Conservation (phyloP, 2,113 vertebrate genomes). For the Blennius ocellaris region DNA sequence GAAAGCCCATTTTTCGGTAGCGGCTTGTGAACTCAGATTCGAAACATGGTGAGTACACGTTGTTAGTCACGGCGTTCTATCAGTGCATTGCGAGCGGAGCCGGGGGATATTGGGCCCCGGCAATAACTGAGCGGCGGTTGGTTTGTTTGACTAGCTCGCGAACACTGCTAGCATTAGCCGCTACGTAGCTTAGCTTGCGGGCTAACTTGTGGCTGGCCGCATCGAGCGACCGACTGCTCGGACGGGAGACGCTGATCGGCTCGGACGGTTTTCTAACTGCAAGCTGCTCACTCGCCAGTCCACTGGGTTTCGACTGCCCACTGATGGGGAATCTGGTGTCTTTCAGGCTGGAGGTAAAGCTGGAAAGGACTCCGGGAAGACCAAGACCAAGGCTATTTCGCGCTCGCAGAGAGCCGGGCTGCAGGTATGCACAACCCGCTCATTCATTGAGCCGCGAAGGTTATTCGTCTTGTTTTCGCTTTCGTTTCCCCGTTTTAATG, state of each 20-base stretch:
- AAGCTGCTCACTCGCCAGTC: no score
- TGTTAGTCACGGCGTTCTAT: not conserved
- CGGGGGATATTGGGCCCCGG: rapidly evolving
- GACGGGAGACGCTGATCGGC: no score
- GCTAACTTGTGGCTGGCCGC: not conserved
- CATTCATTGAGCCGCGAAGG: not conserved
- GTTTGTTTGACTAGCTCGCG: not conserved
- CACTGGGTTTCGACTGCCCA: no score
- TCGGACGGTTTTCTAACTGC: not conserved
- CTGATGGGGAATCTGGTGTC: not conserved
- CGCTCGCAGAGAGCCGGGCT: constrained; percentile 96
- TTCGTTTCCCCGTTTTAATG: not conserved
- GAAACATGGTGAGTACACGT: constrained; percentile 58
- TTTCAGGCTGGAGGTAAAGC: constrained; percentile 95
- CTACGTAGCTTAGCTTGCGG: constrained; percentile 50
- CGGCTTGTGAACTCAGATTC: constrained; percentile 6
- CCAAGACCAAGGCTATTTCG: constrained; percentile 97
- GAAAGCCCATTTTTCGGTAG: not conserved
- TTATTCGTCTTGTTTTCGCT: not conserved
- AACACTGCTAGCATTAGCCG: constrained; percentile 43
- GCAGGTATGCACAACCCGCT: constrained; percentile 83
- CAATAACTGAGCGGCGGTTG: not conserved
- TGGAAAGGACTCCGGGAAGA: constrained; percentile 97
- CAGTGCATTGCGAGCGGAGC: rapidly evolving
- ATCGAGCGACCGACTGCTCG: not conserved